A percentile compares a stretch with the other conserved stretches of the same genome.
phyloP scores from a whole-genome alignment of 2,888 invertebrate species.

The Cheilosia impressa region DNA sequence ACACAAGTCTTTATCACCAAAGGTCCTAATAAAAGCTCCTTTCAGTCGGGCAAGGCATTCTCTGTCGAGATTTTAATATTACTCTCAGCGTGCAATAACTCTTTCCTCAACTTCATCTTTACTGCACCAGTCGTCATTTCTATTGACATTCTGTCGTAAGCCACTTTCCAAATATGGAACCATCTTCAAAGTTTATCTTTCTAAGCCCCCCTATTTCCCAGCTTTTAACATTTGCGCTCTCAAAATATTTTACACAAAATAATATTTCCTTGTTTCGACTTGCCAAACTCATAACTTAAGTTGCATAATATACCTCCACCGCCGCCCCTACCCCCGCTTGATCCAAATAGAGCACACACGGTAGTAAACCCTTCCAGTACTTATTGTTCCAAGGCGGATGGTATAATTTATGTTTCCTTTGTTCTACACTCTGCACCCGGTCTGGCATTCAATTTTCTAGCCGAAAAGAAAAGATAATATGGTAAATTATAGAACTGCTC shows the following conservation, averaged over 20 bases:
- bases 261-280: not conserved
- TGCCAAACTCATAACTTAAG: not conserved
- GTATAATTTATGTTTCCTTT: constrained; percentile 64
- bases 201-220: no score
- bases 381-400: constrained; percentile 57
- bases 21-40: no score
- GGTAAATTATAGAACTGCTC: constrained; percentile 70
- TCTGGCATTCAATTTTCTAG: constrained; percentile 30
- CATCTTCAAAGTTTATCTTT: no score
- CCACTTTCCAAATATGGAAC: no score
- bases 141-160: no score
- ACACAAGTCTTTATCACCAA: no score
- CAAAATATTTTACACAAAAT: not conserved
- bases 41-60: no score
- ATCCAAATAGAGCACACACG: constrained; percentile 40
- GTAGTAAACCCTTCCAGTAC: constrained; percentile 52
- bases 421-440: constrained; percentile 30
- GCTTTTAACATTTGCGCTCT: no score
- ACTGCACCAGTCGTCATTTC: no score
- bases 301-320: not conserved
- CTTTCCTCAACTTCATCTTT: no score
- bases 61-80: no score
- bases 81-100: no score
- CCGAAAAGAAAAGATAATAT: constrained; percentile 60
- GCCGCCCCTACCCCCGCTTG: not conserved